phyloP scores from a whole-genome alignment of 1,140 invertebrate genomes.

The Periplaneta americana region DNA sequence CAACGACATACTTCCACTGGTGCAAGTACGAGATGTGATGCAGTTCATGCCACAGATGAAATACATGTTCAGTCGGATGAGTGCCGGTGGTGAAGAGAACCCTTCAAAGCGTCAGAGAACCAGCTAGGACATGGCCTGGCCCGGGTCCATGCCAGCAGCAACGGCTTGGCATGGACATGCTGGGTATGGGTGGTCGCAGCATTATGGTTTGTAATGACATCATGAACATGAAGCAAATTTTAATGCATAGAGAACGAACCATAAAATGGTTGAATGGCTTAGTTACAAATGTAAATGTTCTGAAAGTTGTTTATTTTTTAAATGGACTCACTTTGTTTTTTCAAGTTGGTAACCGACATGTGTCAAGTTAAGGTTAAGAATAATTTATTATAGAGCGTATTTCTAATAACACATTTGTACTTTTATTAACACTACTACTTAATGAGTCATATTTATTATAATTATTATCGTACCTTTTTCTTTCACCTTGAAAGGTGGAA shows the following conservation, averaged over 20 bases:
- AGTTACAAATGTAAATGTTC: neutral
- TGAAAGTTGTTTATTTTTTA: neutral
- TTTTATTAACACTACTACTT: too few relatives aligned
- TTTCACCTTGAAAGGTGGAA: too few relatives aligned
- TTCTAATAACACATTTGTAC: too few relatives aligned
- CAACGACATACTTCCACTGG: constrained; percentile 57
- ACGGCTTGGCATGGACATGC: constrained; percentile 5
- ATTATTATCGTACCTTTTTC: too few relatives aligned
- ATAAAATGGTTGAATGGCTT: neutral
- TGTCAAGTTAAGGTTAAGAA: neutral
- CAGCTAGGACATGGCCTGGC: constrained; percentile 51
- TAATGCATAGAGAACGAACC: neutral
- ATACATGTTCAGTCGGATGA: constrained; percentile 59
- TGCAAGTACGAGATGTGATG: constrained; percentile 74
- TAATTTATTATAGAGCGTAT: too few relatives aligned
- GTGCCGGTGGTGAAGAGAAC: constrained; percentile 37
- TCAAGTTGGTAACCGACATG: neutral
- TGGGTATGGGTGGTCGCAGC: constrained; percentile 14
- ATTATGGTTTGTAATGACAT: constrained; percentile 8
- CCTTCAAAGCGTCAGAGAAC: constrained; percentile 50
- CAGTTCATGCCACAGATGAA: constrained; percentile 81
- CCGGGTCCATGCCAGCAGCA: neutral
- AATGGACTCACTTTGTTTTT: neutral
- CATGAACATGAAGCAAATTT: neutral
- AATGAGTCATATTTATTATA: too few relatives aligned